phyloP scores from a whole-genome alignment of 2,113 vertebrate genomes.

The Coptodon bakossiorum region DNA sequence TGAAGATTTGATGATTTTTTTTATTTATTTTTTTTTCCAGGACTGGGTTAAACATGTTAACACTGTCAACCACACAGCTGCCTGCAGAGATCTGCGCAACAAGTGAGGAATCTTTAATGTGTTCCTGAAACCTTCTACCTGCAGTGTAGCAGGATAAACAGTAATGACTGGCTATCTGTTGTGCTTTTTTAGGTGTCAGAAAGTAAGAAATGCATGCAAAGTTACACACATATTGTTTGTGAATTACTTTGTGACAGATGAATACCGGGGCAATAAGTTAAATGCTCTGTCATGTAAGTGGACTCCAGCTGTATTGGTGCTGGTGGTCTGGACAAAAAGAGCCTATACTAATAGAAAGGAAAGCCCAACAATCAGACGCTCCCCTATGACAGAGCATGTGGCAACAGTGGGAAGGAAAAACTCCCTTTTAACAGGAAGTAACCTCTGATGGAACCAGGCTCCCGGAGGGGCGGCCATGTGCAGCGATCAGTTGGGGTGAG shows the following conservation, averaged over 20 bases:
- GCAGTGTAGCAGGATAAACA: background rate
- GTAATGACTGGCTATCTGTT: background rate
- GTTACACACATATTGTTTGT: background rate
- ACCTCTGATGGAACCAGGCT: background rate
- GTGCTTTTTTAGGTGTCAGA: background rate
- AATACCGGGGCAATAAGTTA: background rate
- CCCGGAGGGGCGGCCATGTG: background rate
- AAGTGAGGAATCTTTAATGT: constrained; percentile 73
- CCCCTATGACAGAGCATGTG: background rate
- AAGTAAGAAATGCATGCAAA: background rate
- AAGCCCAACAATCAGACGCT: background rate
- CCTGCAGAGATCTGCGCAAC: constrained; percentile 82
- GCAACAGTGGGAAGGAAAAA: background rate
- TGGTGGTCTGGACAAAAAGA: background rate
- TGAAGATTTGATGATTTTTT: background rate
- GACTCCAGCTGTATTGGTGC: background rate
- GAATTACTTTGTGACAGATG: background rate
- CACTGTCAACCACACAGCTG: constrained; percentile 81
- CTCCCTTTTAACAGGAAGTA: background rate
- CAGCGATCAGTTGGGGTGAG: background rate
- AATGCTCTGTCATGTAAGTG: background rate
- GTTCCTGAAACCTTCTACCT: background rate
- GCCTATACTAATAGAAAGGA: background rate
- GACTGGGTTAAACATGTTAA: constrained; percentile 88
- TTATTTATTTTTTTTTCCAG: constrained; percentile 49